Evolutionary conservation across 2,888 invertebrate genomes (phyloP).

Genomic region (Rotaria socialis): DNA sequence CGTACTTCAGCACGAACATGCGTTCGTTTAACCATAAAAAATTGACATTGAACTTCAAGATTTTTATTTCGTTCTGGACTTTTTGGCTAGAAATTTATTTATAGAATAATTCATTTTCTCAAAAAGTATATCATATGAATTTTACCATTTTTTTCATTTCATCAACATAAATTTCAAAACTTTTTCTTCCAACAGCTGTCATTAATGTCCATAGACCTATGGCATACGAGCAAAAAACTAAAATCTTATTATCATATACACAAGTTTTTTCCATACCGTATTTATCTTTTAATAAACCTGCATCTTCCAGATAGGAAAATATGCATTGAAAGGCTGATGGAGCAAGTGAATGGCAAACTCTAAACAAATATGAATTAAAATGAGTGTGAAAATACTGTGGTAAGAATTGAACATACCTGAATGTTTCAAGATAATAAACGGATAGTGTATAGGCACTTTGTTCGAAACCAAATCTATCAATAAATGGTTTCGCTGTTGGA

Average conservation of each 20-base stretch:
- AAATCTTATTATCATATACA: too few species aligned
- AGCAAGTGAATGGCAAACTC: constrained; percentile 63
- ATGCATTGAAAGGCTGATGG: constrained; percentile 71
- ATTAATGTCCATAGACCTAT: constrained; percentile 49
- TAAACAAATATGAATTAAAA: constrained; percentile 49
- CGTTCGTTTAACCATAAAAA: constrained; percentile 90
- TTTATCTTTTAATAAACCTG: constrained; percentile 58
- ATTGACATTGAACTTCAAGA: constrained; percentile 86
- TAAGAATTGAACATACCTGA: constrained; percentile 65
- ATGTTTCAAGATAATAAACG: constrained; percentile 89
- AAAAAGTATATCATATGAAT: background rate
- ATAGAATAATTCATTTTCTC: background rate
- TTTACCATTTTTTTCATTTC: constrained; percentile 18
- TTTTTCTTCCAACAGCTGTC: constrained; percentile 33
- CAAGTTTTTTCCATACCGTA: constrained; percentile 50
- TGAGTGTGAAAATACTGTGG: background rate
- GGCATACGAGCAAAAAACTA: background rate
- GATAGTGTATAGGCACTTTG: constrained; percentile 93
- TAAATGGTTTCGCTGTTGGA: constrained; percentile 76
- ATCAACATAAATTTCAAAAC: constrained; percentile 34
- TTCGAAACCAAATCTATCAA: constrained; percentile 85
- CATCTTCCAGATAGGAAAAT: constrained; percentile 85
- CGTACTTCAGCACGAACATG: constrained; percentile 90
- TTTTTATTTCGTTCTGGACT: constrained; percentile 73
- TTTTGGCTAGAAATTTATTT: background rate